Base-by-base conservation (phyloP, 2,888 invertebrate species). In the Microchrysa polita region DNA sequence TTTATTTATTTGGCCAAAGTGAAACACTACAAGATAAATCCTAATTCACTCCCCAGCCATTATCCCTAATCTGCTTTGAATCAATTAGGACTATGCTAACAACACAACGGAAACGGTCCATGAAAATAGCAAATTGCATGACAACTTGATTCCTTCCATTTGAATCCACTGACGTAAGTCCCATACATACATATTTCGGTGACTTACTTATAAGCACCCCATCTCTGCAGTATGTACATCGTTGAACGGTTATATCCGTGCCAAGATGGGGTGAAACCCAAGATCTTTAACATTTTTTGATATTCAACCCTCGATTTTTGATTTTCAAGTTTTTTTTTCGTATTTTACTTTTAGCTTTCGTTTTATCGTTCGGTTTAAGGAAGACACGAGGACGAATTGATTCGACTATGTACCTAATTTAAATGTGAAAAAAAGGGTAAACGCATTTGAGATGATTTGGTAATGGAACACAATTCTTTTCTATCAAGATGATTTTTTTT, bases 21-120 rank as follows among this genome's bases (percentile, higher is more conserved):
- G 48, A 65, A 65, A 65, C 20, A 40, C 65, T 48, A 44, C 23
- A 65, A 65, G 48, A 65, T 34, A 44, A 65, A 65, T 44, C 65
- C 65, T 69, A 57, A 67, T 67, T 69, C 69, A 69, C 69, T 69
- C 74, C 72, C 74, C 67, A 52, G 40, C 67, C 73, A 74, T 74
- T 74, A 73, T 67, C 72, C 72, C 65, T 73, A 72, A 74, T 72
- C 72, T 73, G 72, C 72, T 72, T 72, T 72, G 74, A 74, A 74
- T 74, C 74, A 74, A 74, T 74, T 74, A 74, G 74, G 72, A 69
- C 60, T 72, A 71, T 60, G 65, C 74, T 72, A 74, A 74, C 74
- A 34, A 48, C 16, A 48, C 16, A 72, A 48, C 65, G 65, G 69
- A 69, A 69, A 69, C 69, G 48, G 59, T 67, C 57, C 71, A 65